Percentiles rank a stretch among this genome's conserved stretches.
phyloP scores from a whole-genome alignment of 1,140 invertebrate genomes.

The Panagrolaimus sp. region DNA sequence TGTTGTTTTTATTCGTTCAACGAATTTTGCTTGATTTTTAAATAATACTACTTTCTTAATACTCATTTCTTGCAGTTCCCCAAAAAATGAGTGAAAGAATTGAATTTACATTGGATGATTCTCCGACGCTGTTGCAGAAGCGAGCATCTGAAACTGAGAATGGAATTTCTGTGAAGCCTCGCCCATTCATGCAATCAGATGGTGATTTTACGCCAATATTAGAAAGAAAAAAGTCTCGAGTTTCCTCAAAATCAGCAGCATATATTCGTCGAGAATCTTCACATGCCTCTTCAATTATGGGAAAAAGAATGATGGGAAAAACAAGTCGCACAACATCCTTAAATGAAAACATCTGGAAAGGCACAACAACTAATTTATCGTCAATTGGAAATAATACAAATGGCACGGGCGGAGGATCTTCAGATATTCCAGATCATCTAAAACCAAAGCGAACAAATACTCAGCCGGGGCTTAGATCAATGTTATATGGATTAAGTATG shows the following conservation, averaged over 20 bases:
- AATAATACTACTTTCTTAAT: no score
- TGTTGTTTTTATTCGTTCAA: no score
- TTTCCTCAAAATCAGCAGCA: background rate
- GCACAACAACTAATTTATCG: background rate
- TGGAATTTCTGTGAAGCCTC: background rate
- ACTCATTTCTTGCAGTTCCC: no score
- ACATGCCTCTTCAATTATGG: no score
- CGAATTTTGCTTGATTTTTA: no score
- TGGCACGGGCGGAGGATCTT: no score
- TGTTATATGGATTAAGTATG: conserved; percentile 2
- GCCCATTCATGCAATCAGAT: conserved; percentile 1
- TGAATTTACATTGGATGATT: no score
- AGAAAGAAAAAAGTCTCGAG: background rate
- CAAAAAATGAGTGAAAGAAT: no score
- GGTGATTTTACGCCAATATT: background rate
- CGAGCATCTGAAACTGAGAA: no score
- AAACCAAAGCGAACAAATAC: conserved; percentile 11
- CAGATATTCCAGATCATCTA: background rate
- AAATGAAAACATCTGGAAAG: conserved; percentile 2
- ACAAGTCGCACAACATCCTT: background rate
- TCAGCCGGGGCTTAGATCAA: background rate
- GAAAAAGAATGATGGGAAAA: background rate
- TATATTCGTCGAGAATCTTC: no score
- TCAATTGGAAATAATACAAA: no score
- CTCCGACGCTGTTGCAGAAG: no score